Base-by-base conservation (phyloP, 2,113 vertebrate species). In the Pogonocichla stellata region DNA sequence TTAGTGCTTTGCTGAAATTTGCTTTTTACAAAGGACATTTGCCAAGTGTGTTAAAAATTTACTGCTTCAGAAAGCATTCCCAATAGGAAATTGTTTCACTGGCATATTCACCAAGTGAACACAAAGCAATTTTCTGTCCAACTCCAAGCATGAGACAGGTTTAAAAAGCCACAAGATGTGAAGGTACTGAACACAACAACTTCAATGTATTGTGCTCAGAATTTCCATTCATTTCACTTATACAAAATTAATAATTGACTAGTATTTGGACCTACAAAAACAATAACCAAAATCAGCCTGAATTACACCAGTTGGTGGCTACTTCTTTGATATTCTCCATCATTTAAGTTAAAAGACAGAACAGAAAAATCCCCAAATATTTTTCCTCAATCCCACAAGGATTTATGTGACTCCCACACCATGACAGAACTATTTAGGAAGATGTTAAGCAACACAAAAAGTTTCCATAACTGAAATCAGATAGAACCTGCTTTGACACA, bases 81-180 rank as follows among this genome's bases (percentile, higher is more conserved):
- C 85, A 86, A 80, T 38, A 96, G 92, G 79, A 93, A 90, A 86
- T 80, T 2, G 90, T 94, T 95, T 88, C 81, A 91, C 66, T 94
- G 88, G 78, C 47, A 47, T 45, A 77, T 86, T 86, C 92, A 73
- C 54, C 2, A 9, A 88, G 50, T 80, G 72, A 83, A 88, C 77
- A 84, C 80, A 80, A 91, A 94, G 86, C 67, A 66, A 70, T 53
- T 40, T 3, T 74, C 75, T 78, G 57, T 62, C 69, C 69, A 84
- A 19, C 73, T 81, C 54, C 58, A 83, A 50, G 58, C 31, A 80
- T 33, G 74, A 93, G 75, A 92, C 0, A 74, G 51, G 45, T 77
- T 91, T 73, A 47, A 86, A 96, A 96, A 75, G 50, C 36, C 89
- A 57, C 53, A 79, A 72, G 57, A 87, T 1, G 0, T 48, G 70